Percentiles rank a stretch among this genome's conserved stretches.
phyloP scores from a whole-genome alignment of 1,140 invertebrate genomes.

The Orchesella cincta region DNA sequence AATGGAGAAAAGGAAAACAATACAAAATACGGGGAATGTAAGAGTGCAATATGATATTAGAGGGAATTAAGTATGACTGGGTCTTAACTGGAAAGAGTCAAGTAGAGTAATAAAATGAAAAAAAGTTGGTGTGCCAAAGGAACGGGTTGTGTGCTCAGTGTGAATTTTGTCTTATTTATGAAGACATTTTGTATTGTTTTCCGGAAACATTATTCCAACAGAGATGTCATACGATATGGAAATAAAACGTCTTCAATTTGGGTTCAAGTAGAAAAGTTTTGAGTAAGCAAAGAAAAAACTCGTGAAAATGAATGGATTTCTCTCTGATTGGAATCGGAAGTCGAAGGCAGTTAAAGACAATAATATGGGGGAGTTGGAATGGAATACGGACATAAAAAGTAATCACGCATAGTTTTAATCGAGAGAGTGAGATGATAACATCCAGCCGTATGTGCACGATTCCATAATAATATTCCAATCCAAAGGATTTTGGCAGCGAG shows the following conservation, averaged over 20 bases:
- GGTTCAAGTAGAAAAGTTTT: too few relatives aligned
- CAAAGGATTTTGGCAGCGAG: neutral
- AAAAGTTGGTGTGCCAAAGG: too few relatives aligned
- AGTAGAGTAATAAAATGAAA: too few relatives aligned
- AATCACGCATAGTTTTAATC: neutral
- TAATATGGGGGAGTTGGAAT: too few relatives aligned
- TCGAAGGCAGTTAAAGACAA: neutral
- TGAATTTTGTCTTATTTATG: constrained; percentile 2
- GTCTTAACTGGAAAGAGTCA: neutral
- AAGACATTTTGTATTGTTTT: constrained; percentile 9
- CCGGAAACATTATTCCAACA: constrained; percentile 8
- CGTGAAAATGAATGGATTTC: neutral
- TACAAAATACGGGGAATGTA: neutral
- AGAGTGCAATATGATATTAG: neutral
- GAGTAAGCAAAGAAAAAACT: too few relatives aligned
- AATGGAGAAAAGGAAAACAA: neutral
- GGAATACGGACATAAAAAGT: neutral
- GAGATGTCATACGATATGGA: neutral
- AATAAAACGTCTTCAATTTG: neutral
- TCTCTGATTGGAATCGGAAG: neutral
- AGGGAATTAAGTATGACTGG: neutral
- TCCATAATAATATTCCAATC: neutral
- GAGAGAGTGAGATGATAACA: neutral
- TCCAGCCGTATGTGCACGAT: neutral
- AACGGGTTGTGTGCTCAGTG: too few relatives aligned